A percentile compares a stretch with the other conserved stretches of the same genome.
phyloP scores from a whole-genome alignment of 2,888 invertebrate genomes.

The Lapara coniferarum region DNA sequence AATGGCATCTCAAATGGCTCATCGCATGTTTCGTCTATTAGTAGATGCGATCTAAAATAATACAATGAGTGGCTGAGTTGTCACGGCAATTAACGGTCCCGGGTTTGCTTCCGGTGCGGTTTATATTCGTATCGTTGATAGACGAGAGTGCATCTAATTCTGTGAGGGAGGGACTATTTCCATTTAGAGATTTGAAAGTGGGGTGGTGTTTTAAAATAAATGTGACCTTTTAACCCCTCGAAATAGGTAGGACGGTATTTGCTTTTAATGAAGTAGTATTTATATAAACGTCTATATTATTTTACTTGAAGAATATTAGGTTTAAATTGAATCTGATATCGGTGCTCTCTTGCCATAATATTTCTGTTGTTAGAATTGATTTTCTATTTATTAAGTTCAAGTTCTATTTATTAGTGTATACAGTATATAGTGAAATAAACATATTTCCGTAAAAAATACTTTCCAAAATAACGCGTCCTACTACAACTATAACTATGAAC shows the following conservation, averaged over 20 bases:
- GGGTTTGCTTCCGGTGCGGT: slow-evolving; percentile 59
- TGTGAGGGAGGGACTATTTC: slow-evolving; percentile 47
- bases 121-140: slow-evolving; percentile 62
- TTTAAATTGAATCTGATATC: too few species aligned
- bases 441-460: too few species aligned
- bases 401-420: too few species aligned
- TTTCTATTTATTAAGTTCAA: too few species aligned
- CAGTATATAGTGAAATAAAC: too few species aligned
- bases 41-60: slow-evolving; percentile 64
- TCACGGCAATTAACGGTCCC: slow-evolving; percentile 66
- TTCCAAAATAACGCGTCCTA: too few species aligned
- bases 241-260: neutral
- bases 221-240: neutral
- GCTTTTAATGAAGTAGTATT: neutral
- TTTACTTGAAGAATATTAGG: too few species aligned
- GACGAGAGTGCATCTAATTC: slow-evolving; percentile 48
- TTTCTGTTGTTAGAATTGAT: too few species aligned
- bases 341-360: too few species aligned
- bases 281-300: too few species aligned
- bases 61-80: slow-evolving; percentile 62
- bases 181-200: slow-evolving; percentile 35
- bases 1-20: neutral
- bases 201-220: slow-evolving; percentile 4
- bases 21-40: slow-evolving; percentile 41
- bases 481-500: too few species aligned